Evolutionary conservation across 2,888 invertebrate genomes (phyloP).

Genomic region (Patella depressa): DNA sequence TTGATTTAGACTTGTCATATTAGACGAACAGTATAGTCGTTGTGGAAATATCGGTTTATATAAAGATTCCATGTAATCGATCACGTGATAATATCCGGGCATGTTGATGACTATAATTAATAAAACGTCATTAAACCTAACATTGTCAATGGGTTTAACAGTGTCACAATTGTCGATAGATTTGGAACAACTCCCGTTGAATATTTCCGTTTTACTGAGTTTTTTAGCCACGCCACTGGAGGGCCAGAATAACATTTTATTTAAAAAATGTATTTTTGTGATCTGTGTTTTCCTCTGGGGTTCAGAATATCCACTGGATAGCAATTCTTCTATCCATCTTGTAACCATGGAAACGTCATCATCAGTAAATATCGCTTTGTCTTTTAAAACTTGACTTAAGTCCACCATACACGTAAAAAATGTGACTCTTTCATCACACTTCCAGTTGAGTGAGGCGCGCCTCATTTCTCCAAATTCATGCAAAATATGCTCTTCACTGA

Average conservation of each 20-base stretch:
- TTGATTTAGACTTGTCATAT: neutral
- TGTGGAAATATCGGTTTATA: neutral
- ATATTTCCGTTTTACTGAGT: neutral
- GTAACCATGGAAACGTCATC: neutral
- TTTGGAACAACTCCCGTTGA: neutral
- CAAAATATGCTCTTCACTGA: neutral
- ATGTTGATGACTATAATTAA: neutral
- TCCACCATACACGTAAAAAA: neutral
- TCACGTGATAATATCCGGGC: constrained; percentile 2
- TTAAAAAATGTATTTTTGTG: neutral
- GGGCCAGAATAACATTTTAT: neutral
- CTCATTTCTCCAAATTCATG: neutral
- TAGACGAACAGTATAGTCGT: neutral
- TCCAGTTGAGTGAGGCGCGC: neutral
- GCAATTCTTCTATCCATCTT: neutral
- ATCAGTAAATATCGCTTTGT: neutral
- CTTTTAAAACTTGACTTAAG: neutral
- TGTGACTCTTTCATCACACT: neutral
- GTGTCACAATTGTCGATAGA: neutral
- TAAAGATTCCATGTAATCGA: neutral
- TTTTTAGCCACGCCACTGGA: neutral
- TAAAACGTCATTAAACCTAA: neutral
- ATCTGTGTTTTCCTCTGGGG: neutral
- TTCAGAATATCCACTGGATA: neutral
- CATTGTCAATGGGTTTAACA: neutral